Evolutionary conservation across 1,140 invertebrate genomes (phyloP).

Genomic region (Ctenoplectra terminalis): DNA sequence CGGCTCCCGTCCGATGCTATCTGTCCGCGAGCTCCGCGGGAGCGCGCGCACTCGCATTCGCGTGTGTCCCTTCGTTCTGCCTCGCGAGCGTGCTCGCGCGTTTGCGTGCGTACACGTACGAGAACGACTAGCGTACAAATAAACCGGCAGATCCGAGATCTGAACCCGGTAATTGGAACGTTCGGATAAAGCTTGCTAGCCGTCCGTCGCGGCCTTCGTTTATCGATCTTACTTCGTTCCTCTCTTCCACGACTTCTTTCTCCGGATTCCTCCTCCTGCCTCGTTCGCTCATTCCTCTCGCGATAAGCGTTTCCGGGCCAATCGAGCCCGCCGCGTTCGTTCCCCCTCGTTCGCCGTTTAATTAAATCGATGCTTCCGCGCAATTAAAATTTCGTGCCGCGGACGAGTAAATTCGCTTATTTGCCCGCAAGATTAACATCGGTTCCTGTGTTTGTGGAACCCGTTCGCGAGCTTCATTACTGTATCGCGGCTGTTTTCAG

Average conservation of each 20-base stretch:
- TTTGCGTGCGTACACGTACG: slow-evolving; percentile 18
- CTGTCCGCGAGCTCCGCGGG: slow-evolving; percentile 59
- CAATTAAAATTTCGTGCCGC: slow-evolving; percentile 63
- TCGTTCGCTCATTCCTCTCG: neutral
- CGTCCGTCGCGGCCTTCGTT: slow-evolving; percentile 48
- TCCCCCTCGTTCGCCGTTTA: slow-evolving; percentile 39
- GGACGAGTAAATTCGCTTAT: slow-evolving; percentile 51
- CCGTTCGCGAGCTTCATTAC: neutral
- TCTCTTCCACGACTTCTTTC: slow-evolving; percentile 33
- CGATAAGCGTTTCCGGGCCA: slow-evolving; percentile 58
- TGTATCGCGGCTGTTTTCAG: neutral
- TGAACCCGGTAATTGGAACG: slow-evolving; percentile 68
- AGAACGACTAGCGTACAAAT: slow-evolving; percentile 52
- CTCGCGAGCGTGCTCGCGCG: slow-evolving; percentile 17
- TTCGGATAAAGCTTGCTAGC: slow-evolving; percentile 66
- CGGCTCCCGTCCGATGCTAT: slow-evolving; percentile 76
- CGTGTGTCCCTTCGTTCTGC: slow-evolving; percentile 58
- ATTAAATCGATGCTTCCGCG: slow-evolving; percentile 61
- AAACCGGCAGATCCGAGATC: slow-evolving; percentile 58
- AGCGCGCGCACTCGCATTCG: too few relatives aligned
- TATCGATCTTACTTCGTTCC: slow-evolving; percentile 58
- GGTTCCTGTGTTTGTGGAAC: slow-evolving; percentile 4
- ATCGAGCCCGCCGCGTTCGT: slow-evolving; percentile 32
- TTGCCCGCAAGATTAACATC: slow-evolving; percentile 53
- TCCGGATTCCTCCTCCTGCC: neutral